Conservation (phyloP, 2,113 vertebrate genomes). For the Chaenogobius annularis region DNA sequence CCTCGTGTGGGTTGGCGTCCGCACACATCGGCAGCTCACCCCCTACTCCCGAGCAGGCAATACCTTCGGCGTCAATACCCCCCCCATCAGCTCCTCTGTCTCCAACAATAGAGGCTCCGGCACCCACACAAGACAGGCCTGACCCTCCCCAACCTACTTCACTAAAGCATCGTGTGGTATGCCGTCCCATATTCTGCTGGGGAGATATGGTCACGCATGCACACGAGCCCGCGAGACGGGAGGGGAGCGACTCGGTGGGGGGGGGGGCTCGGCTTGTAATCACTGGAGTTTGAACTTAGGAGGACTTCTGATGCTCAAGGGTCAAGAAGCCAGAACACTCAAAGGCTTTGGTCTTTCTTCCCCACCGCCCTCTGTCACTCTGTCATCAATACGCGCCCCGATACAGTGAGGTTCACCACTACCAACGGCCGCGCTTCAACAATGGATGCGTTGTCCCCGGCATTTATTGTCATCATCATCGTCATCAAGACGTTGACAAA, state of each 20-base stretch:
- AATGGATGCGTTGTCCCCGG: conserved; percentile 8
- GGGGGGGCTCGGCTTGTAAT: conserved; percentile 72
- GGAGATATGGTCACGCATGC: conserved; percentile 40
- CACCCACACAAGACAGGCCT: conserved; percentile 68
- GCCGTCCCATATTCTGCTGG: conserved; percentile 29
- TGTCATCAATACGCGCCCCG: conserved; percentile 41
- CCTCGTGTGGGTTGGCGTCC: conserved; percentile 48
- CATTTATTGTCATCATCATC: not conserved
- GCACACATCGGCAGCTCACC: conserved; percentile 56
- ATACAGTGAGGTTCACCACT: conserved; percentile 25
- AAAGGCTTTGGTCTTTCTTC: conserved; percentile 43
- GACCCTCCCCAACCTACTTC: conserved; percentile 61
- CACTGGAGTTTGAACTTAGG: conserved; percentile 73
- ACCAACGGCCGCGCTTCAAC: conserved; percentile 4
- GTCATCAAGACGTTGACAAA: too few species aligned
- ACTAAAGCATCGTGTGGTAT: conserved; percentile 44
- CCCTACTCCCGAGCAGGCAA: conserved; percentile 57
- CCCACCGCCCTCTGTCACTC: conserved; percentile 59
- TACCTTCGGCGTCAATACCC: conserved; percentile 65
- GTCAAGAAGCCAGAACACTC: conserved; percentile 74
- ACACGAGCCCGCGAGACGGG: conserved; percentile 44
- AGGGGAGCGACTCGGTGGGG: conserved; percentile 7
- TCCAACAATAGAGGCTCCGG: conserved; percentile 75
- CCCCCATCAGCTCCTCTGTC: conserved; percentile 41
- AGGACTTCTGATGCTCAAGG: conserved; percentile 68